A percentile compares a stretch with the other conserved stretches of the same genome.
Evolutionary conservation across 2,888 invertebrate genomes (phyloP).

Genomic region (Aradus depressus): DNA sequence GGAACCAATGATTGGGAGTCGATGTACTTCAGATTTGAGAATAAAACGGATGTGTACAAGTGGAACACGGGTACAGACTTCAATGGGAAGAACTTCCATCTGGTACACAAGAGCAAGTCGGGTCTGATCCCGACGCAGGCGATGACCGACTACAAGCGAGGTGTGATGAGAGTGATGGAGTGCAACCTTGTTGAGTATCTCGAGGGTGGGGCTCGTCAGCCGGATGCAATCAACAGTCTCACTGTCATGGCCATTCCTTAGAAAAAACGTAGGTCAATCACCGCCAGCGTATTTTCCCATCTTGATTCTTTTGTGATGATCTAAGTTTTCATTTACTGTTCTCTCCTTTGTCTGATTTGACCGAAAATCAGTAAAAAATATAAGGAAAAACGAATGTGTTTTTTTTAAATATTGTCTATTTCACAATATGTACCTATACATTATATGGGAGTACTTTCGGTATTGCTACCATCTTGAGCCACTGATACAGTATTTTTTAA

Average conservation of each 20-base stretch:
- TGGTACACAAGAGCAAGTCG: slow-evolving; percentile 28
- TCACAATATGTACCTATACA: too few species aligned
- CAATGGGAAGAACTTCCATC: slow-evolving; percentile 28
- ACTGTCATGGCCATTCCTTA: slow-evolving; percentile 14
- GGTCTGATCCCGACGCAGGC: slow-evolving; percentile 31
- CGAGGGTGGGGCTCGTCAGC: slow-evolving; percentile 32
- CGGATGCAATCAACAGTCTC: slow-evolving; percentile 15
- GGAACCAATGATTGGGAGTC: slow-evolving; percentile 45
- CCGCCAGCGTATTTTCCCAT: too few species aligned
- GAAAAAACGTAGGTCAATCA: neutral
- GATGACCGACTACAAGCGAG: slow-evolving; percentile 30
- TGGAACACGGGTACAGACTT: slow-evolving; percentile 45
- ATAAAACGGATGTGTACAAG: slow-evolving; percentile 49
- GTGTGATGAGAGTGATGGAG: slow-evolving; percentile 31
- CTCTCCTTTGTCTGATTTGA: too few species aligned
- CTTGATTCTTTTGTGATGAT: too few species aligned
- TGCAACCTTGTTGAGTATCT: slow-evolving; percentile 39
- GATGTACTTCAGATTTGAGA: slow-evolving; percentile 35
- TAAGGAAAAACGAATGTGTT: too few species aligned
- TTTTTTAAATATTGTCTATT: too few species aligned
- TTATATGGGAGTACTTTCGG: too few species aligned
- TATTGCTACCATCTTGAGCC: too few species aligned
- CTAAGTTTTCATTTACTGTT: too few species aligned
- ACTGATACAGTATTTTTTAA: too few species aligned
- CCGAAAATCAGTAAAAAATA: too few species aligned